Base-by-base conservation (phyloP, 2,113 vertebrate genomes). In the Tragulus kanchil region DNA sequence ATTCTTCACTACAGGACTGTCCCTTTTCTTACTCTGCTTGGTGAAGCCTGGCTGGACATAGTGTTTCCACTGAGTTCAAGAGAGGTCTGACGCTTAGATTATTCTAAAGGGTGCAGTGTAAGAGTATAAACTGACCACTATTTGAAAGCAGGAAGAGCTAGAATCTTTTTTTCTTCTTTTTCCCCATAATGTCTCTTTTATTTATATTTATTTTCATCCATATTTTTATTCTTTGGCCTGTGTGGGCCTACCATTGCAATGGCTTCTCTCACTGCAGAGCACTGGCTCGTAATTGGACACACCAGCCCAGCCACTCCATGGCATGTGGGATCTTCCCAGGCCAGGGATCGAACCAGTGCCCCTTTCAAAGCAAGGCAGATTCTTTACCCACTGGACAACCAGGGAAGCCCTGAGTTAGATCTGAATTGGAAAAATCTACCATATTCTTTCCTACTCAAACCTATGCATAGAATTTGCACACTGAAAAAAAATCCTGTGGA, bases 1-100 rank as follows among this genome's bases (percentile, higher is more conserved):
- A 81, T 94, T 96, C 67, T 96, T 96, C 75, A 85, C 61, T 85
- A 23, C 61, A 45, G 4, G 25, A 13, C 58, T 61, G n/a, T 84
- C 8, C 5, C 42, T 75, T 65, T 95, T 73, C 69, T 92, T 36
- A 23, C 8, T 61, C 58, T 89, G 50, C 19, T 69, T 82, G 65
- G 28, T 19, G 79, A 71, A 95, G 73, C 26, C 45, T 8, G 8
- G 9, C 65, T 77, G 31, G 56, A 42, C 85, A 75, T 14, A 94
- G 86, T 4, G 10, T 21, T 90, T 75, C 42, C 67, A 87, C 13
- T 67, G 85, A 96, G 54, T 52, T 62, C 36, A 81, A 86, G 36
- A 56, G 21, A 93, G 8, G 58, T 48, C 42, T 71, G 50, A 67
- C 42, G 62, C 28, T 87, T 50, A 21, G 52, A 23, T 89, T 52